These are phyloP conservation scores for Rambutsinella grinnellia DNA, from an alignment of 2,888 invertebrate genomes.

Conservation along the genomic window DNA sequence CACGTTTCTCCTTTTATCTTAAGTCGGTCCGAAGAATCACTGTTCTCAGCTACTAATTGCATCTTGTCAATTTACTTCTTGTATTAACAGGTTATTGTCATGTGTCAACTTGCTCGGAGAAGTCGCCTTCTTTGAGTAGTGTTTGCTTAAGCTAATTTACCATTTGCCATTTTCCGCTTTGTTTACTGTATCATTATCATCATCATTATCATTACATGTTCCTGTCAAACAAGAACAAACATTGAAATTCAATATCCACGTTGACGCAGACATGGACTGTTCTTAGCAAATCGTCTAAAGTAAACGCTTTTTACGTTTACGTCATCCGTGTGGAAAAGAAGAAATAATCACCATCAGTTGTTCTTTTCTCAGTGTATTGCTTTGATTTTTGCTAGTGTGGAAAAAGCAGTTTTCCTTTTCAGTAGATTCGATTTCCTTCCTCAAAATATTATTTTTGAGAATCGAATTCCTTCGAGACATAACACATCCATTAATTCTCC, in stretches of 20 bases:
- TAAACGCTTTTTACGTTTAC: background rate
- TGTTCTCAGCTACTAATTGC: constrained; percentile 10
- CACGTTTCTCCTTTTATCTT: background rate
- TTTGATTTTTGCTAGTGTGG: background rate
- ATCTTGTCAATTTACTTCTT: constrained; percentile 12
- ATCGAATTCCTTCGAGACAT: constrained; percentile 28
- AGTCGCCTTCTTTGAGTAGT: background rate
- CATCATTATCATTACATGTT: background rate
- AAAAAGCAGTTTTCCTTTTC: background rate
- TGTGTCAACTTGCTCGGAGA: background rate
- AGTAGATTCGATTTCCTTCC: background rate
- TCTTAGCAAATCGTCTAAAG: background rate
- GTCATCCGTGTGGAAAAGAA: too few relatives aligned
- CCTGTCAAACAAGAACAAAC: background rate
- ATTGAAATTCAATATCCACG: background rate
- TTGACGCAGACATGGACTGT: background rate
- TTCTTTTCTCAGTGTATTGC: too few relatives aligned
- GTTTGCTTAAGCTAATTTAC: background rate
- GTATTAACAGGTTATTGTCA: constrained; percentile 12
- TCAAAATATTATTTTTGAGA: constrained; percentile 24
- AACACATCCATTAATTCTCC: constrained; percentile 34
- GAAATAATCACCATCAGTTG: too few relatives aligned
- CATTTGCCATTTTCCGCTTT: background rate
- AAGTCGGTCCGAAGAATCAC: background rate
- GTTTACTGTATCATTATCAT: background rate